Conservation (phyloP, 2,888 invertebrate genomes). For the Clistopyga incitator region DNA sequence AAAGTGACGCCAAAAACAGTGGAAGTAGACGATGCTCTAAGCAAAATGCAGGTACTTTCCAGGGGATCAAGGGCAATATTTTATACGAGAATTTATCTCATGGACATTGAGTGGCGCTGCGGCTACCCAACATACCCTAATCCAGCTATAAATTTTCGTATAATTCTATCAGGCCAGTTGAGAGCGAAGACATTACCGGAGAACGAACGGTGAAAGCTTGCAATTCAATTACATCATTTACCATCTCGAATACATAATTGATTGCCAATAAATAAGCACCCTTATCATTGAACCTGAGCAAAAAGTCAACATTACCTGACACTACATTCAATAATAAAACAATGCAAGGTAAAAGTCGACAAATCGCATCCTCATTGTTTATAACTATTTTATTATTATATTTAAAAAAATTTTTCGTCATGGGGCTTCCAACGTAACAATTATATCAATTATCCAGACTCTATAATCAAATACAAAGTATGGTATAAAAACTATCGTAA, state of each 20-base stretch:
- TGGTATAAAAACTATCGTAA: too few species aligned
- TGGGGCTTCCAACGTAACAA: too few species aligned
- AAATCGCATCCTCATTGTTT: too few species aligned
- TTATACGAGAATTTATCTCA: constrained; percentile 41
- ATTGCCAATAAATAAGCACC: neutral
- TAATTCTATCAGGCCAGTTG: neutral
- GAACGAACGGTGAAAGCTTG: neutral
- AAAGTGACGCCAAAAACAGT: neutral
- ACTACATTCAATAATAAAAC: too few species aligned
- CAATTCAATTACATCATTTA: too few species aligned
- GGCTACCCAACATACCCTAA: constrained; percentile 9
- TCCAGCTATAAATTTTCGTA: constrained; percentile 37
- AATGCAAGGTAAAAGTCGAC: too few species aligned
- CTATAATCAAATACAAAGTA: neutral
- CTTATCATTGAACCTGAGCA: too few species aligned
- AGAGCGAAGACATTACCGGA: neutral
- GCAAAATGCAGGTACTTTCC: neutral
- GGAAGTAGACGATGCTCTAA: neutral
- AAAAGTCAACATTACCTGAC: too few species aligned
- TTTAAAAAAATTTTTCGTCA: too few species aligned
- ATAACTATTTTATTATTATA: too few species aligned
- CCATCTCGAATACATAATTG: too few species aligned
- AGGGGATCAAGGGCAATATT: constrained; percentile 25
- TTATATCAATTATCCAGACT: neutral
- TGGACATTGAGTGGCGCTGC: neutral